phyloP scores from a whole-genome alignment of 1,140 invertebrate genomes.

The Bombus terrestris region DNA sequence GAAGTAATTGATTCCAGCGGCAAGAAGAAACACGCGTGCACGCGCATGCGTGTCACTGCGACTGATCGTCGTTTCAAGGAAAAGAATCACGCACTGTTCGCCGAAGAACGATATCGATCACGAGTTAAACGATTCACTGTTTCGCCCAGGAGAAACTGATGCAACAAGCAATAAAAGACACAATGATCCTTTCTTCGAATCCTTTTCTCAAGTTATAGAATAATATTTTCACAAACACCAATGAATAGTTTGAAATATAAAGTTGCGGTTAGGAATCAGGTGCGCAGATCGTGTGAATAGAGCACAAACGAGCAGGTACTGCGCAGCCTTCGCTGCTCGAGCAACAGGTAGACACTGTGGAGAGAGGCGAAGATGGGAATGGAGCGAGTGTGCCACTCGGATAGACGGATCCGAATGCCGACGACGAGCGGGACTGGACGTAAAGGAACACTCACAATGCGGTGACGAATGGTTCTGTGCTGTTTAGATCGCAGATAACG shows the following conservation, averaged over 20 bases:
- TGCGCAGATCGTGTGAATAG: not conserved
- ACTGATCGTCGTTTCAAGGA: conserved; percentile 23
- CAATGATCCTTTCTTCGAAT: not conserved
- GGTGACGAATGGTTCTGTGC: not conserved
- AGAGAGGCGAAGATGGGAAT: conserved; percentile 67
- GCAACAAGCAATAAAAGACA: not conserved
- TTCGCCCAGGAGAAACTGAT: not conserved
- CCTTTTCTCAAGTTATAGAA: not conserved
- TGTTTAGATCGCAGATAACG: not conserved
- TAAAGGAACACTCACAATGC: conserved; percentile 51
- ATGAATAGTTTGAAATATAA: not conserved
- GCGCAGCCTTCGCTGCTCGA: conserved; percentile 65
- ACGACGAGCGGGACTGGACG: conserved; percentile 36
- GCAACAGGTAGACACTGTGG: conserved; percentile 78
- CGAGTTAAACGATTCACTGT: not conserved
- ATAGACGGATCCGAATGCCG: conserved; percentile 69
- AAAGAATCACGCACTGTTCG: not conserved
- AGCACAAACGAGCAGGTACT: conserved; percentile 31
- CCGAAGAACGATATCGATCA: not conserved
- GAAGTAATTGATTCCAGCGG: conserved; percentile 31
- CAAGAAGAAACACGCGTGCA: not conserved
- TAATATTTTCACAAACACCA: not conserved
- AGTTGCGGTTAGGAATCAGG: not conserved
- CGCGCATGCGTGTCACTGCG: not conserved
- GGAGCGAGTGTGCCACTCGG: conserved; percentile 65